Base-by-base conservation (phyloP, 2,113 vertebrate species). In the Neodontobutis hainanensis region DNA sequence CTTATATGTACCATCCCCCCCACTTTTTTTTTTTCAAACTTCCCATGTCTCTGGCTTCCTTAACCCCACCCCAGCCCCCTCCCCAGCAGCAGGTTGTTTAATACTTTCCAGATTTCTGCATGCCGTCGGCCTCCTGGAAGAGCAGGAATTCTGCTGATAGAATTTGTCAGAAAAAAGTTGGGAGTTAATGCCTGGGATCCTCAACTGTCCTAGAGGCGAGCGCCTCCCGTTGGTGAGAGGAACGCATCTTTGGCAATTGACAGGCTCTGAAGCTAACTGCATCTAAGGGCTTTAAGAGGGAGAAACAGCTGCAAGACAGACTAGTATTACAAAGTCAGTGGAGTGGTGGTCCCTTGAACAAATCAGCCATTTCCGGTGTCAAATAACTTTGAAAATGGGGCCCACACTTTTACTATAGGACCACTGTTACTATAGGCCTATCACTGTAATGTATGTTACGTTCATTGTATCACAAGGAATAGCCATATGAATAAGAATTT, bases 41-140 rank as follows among this genome's bases (percentile, higher is more conserved):
- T 61, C 78, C 83, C 43, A 53, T 63, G 53, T 63, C 66, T 45
- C 48, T 53, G 44, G 46, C 65, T 19, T 6, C 55, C 51, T 61
- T 49, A 55, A 48, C 15, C 40, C 59, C 14, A 3, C 50, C 65
- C 49, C 11, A 35, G 3, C 72, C 36, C 53, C 61, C 34, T 45
- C 63, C 76, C 53, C 71, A 84, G 84, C 86, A 86, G 90, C 91
- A 93, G 92, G 92, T 92, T 92, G 89, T 87, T 90, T 93, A 93
- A 93, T 93, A 85, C 85, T 90, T 92, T 93, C 92, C 92, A 93
- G 91, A 92, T 92, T 91, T 87, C 86, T 49, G 84, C 87, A 80
- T 84, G 85, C 89, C 76, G 73, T 84, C 69, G 75, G 78, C 79
- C 80, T 88, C 71, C 76, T 91, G 86, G 87, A 90, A 84, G 86